Evolutionary conservation across 2,888 invertebrate genomes (phyloP).

Genomic region (Clitarchus hookeri): DNA sequence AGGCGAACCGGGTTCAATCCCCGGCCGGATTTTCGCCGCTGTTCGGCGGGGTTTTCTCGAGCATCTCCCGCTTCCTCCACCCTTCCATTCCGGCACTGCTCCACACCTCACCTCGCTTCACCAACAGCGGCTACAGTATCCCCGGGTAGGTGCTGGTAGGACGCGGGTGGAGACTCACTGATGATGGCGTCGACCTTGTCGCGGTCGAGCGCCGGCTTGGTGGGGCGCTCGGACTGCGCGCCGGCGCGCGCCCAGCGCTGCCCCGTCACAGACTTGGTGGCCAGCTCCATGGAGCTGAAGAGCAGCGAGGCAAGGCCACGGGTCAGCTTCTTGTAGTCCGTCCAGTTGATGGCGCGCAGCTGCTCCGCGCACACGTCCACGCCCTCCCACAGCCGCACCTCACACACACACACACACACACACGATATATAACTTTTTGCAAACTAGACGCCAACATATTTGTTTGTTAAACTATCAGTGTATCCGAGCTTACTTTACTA

Average conservation of each 20-base stretch:
- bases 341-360: conserved; percentile 73
- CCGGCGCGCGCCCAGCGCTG: conserved; percentile 75
- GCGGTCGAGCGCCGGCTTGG: conserved; percentile 73
- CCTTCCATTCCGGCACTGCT: too few species aligned
- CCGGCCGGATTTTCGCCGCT: too few species aligned
- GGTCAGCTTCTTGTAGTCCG: conserved; percentile 74
- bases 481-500: too few species aligned
- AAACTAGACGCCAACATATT: too few species aligned
- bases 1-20: too few species aligned
- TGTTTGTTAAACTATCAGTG: too few species aligned
- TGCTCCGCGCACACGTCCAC: conserved; percentile 74
- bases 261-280: conserved; percentile 75
- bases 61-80: too few species aligned
- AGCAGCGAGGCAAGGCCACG: conserved; percentile 73
- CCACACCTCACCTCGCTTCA: too few species aligned
- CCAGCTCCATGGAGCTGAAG: conserved; percentile 74
- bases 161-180: conserved; percentile 56
- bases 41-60: too few species aligned
- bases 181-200: conserved; percentile 76
- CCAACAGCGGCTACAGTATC: too few species aligned
- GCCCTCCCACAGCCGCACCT: conserved; percentile 75
- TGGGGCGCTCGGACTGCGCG: conserved; percentile 70
- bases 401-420: conserved; percentile 38
- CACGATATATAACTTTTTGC: too few species aligned
- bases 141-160: too few species aligned